Evolutionary conservation across 2,888 invertebrate species (phyloP), one percentile per base, ranked within the genome.

Genomic region (Marronus borbonicus): DNA sequence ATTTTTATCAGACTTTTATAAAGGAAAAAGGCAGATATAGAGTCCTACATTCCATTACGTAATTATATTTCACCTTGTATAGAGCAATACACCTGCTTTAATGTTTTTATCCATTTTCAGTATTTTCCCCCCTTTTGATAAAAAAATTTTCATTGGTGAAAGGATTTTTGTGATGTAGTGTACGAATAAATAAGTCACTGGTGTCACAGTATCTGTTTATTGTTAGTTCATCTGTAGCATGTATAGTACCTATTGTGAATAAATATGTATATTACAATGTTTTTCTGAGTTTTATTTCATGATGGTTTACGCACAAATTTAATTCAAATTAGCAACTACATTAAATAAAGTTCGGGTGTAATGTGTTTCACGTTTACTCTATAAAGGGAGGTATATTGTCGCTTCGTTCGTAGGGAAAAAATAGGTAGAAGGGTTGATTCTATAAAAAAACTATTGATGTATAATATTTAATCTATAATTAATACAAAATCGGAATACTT

Each of bases 111-210:
- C 36, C 66, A 17, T 72, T 66, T 77, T 60, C 79, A 74, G 79
- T 77, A 79, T 79, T 79, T 79, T 74, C 36, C 12, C 31, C 31
- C 31, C 31, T 36, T 74, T 65, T 55, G 52, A 44, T 78, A 69
- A 77, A 72, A 68, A 69, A 55, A 49, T 62, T 62, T 65, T 76
- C 74, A 78, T 80, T 78, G 80, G 81, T 81, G 79, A 77, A 74
- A 62, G 79, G 81, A 79, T 78, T 77, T 76, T 81, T 80, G 70
- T 74, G 52, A 62, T 80, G 64, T 77, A 72, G 52, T 44, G 74
- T 74, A 36, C 28, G 72, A 52, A 72, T 76, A 55, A 55, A 65
- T 55, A 64, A 74, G 50, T 52, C 50, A 58, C 76, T 66, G 76
- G 74, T 79, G 77, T 79, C 72, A 76, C 20, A 79, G 77, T 77